Percentiles rank a stretch among this genome's conserved stretches.
phyloP scores from a whole-genome alignment of 2,888 invertebrate genomes.

The Smittia sp. region DNA sequence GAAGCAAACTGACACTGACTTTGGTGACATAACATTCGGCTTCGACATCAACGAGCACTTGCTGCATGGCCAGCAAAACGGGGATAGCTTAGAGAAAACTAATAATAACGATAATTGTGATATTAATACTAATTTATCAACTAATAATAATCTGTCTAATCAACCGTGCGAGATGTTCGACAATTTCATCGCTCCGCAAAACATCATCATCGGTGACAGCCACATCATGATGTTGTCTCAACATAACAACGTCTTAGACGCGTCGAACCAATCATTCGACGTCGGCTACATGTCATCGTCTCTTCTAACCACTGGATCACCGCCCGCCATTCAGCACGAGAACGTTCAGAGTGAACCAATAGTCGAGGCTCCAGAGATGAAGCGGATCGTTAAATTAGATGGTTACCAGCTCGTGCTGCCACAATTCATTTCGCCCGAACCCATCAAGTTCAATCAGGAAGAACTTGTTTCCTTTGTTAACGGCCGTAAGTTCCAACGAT shows the following conservation, averaged over 20 bases:
- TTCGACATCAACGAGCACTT: slow-evolving; percentile 75
- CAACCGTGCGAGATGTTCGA: slow-evolving; percentile 26
- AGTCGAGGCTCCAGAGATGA: neutral
- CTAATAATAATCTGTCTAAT: slow-evolving; percentile 35
- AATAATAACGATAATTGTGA: slow-evolving; percentile 41
- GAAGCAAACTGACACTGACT: slow-evolving; percentile 42
- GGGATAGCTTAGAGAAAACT: slow-evolving; percentile 25
- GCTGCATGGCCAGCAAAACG: slow-evolving; percentile 55
- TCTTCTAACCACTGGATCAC: slow-evolving; percentile 24
- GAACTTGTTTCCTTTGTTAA: slow-evolving; percentile 64
- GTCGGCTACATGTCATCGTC: slow-evolving; percentile 38
- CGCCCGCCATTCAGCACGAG: neutral
- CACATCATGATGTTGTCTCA: slow-evolving; percentile 43
- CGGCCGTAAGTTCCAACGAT: slow-evolving; percentile 57
- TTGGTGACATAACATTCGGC: slow-evolving; percentile 73
- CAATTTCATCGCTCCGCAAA: neutral
- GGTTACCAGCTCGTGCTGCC: slow-evolving; percentile 5
- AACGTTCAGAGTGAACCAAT: slow-evolving; percentile 24
- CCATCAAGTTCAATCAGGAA: slow-evolving; percentile 54
- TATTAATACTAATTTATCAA: slow-evolving; percentile 42
- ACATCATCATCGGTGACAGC: slow-evolving; percentile 12
- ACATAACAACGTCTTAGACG: slow-evolving; percentile 20
- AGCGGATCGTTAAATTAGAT: slow-evolving; percentile 4
- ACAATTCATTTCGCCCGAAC: slow-evolving; percentile 23
- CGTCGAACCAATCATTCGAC: slow-evolving; percentile 27